Percentiles rank a stretch among this genome's conserved stretches.
These are phyloP conservation scores for Sciurus vulgaris DNA, from an alignment of 2,797 vertebrate genomes.

Conservation along the genomic window DNA sequence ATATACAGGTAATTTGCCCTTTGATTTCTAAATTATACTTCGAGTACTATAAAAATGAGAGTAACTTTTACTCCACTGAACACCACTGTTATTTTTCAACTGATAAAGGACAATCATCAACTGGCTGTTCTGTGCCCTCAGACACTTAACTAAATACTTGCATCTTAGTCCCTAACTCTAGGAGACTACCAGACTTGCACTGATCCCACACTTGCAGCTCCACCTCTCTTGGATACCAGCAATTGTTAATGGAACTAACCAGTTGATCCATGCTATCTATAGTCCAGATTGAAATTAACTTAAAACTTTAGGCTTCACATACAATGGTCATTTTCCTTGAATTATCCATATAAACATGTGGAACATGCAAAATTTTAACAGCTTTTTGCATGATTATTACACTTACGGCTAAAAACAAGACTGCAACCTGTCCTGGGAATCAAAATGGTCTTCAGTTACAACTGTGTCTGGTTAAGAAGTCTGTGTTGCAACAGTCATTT, in stretches of 20 bases:
- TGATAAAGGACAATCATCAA: background rate
- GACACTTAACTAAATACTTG: background rate
- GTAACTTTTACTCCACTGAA: background rate
- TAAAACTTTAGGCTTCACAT: background rate
- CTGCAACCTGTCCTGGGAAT: slow-evolving; percentile 17
- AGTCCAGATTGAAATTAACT: background rate
- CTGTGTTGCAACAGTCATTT: background rate
- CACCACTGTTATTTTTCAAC: background rate
- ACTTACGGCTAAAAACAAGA: background rate
- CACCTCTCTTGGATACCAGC: background rate
- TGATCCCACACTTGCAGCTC: background rate
- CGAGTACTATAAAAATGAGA: background rate
- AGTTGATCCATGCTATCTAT: background rate
- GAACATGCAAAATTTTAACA: background rate
- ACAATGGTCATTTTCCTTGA: background rate
- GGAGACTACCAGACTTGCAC: background rate
- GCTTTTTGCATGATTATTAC: background rate
- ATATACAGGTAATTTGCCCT: slow-evolving; percentile 32
- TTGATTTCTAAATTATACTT: background rate
- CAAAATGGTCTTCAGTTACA: slow-evolving; percentile 16
- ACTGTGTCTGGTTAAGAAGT: background rate
- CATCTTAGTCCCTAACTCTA: background rate
- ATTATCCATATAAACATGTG: background rate
- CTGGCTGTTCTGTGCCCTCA: background rate
- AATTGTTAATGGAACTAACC: background rate